Percentiles rank a stretch among this genome's conserved stretches.
These are phyloP conservation scores for Thryonomys swinderianus DNA, from an alignment of 2,113 vertebrate genomes.

Conservation along the genomic window DNA sequence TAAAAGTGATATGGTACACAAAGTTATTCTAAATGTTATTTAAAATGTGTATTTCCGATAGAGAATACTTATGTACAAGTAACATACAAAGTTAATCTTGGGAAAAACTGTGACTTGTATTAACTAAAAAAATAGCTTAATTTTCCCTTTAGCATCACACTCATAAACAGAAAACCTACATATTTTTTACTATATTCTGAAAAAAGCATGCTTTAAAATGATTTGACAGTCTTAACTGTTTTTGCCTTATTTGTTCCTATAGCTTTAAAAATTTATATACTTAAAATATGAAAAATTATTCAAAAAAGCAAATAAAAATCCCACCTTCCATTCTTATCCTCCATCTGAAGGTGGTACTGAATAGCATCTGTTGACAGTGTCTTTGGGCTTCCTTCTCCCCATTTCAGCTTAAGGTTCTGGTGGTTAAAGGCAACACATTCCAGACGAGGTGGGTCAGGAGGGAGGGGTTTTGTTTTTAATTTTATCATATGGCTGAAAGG, in stretches of 20 bases:
- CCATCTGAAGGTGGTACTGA: slow-evolving; percentile 98
- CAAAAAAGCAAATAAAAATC: slow-evolving; percentile 67
- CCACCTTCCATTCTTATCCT: slow-evolving; percentile 95
- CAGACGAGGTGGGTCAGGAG: slow-evolving; percentile 95
- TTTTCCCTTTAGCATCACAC: too few relatives aligned
- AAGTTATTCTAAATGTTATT: neutral
- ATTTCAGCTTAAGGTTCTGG: slow-evolving; percentile 98
- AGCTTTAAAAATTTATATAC: slow-evolving; percentile 26
- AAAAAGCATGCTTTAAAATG: slow-evolving; percentile 3
- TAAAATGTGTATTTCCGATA: slow-evolving; percentile 46
- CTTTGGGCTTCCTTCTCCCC: slow-evolving; percentile 95
- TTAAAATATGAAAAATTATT: neutral
- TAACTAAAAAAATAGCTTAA: too few relatives aligned
- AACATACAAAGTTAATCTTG: slow-evolving; percentile 23
- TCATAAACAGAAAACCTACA: too few relatives aligned
- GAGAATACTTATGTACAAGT: neutral
- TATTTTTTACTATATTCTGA: slow-evolving; percentile 26
- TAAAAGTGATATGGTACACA: neutral
- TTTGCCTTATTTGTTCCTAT: slow-evolving; percentile 39
- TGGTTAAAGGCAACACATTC: slow-evolving; percentile 97
- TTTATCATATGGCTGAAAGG: slow-evolving; percentile 98
- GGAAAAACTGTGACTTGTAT: slow-evolving; percentile 16
- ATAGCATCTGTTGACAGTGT: slow-evolving; percentile 91
- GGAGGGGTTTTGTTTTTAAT: slow-evolving; percentile 98
- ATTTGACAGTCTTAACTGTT: neutral